phyloP scores from a whole-genome alignment of 1,140 invertebrate species.

The Drosophila hydei region DNA sequence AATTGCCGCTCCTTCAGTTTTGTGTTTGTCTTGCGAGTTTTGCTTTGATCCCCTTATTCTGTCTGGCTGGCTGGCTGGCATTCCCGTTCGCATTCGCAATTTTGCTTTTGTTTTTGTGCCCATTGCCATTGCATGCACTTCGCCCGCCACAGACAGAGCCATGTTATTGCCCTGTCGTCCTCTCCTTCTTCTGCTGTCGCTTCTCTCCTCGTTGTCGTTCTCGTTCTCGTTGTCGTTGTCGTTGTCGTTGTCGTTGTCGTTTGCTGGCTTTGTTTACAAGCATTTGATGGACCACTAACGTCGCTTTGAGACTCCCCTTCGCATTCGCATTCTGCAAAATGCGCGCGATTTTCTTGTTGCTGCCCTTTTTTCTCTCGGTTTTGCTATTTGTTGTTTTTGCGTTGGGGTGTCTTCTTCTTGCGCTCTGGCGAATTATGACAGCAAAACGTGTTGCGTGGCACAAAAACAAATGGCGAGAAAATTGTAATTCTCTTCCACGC shows the following conservation, averaged over 20 bases:
- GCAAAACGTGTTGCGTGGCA: constrained; percentile 46
- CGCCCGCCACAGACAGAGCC: constrained; percentile 55
- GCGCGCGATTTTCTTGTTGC: constrained; percentile 65
- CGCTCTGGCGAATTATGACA: constrained; percentile 59
- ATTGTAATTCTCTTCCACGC: constrained; percentile 68
- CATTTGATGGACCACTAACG: constrained; percentile 79
- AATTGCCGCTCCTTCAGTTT: constrained; percentile 35
- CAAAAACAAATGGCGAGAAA: constrained; percentile 72
- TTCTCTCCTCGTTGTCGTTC: constrained; percentile 8
- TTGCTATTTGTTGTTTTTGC: neutral
- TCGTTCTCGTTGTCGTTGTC: constrained; percentile 35
- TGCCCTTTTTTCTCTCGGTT: constrained; percentile 7
- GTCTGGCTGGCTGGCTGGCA: constrained; percentile 50
- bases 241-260: constrained; percentile 41
- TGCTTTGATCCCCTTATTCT: constrained; percentile 78
- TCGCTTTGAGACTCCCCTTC: constrained; percentile 59
- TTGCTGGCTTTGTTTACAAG: constrained; percentile 79
- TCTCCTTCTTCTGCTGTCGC: neutral
- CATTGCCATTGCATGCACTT: constrained; percentile 74
- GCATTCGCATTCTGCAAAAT: constrained; percentile 31
- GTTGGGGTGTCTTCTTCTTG: constrained; percentile 15
- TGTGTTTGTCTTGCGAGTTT: constrained; percentile 60
- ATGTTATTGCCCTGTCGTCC: constrained; percentile 42
- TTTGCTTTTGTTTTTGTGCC: constrained; percentile 68
- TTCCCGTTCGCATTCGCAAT: constrained; percentile 15